Evolutionary conservation across 2,888 invertebrate species (phyloP), one percentile per base, ranked within the genome.

Genomic region (Monochamus alternatus): DNA sequence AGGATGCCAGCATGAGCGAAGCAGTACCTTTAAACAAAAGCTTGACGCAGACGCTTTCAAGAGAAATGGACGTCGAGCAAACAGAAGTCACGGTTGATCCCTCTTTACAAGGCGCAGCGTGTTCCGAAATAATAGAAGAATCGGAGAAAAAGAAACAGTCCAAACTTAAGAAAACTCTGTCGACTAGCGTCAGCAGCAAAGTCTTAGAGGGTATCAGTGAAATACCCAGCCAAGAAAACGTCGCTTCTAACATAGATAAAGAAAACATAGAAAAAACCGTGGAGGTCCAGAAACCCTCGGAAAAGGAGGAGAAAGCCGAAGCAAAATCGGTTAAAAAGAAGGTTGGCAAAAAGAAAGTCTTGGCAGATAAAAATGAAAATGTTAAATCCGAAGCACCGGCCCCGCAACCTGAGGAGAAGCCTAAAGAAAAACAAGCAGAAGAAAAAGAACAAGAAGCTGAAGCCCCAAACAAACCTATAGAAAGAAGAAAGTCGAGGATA

Each of bases 401-500:
- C 59, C 43, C 78, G 7, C 55, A 63, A 70, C 55, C 66, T n/a
- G 79, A 82, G 75, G 80, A 80, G 70, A 83, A 81, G 70, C 38
- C 78, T 14, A 78, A 81, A 64, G 82, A 81, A 60, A 80, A 85
- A 77, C 83, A 83, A 74, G 80, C 80, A 75, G 78, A 78, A 70
- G 83, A 82, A 51, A 78, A 80, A 58, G 81, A 82, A 66, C 80
- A 80, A 69, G 82, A 81, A 65, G 82, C 85, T 12, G 86, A 87
- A 30, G 75, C 85, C 1, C 87, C 89, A 1, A 75, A 85, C 3
- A 90, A 90, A 82, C 90, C 91, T 0, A 88, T 91, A 3, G 93
- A 93, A 81, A 89, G 93, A 75, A 89, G 94, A 78, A 91, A 92
- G 78, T 94, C 94, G 0, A 91, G 93, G 83, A 93, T 94, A 77